Percentiles rank a stretch among this genome's conserved stretches.
These are phyloP conservation scores for Ormyrus thymus DNA, from an alignment of 2,888 invertebrate genomes.

Conservation along the genomic window DNA sequence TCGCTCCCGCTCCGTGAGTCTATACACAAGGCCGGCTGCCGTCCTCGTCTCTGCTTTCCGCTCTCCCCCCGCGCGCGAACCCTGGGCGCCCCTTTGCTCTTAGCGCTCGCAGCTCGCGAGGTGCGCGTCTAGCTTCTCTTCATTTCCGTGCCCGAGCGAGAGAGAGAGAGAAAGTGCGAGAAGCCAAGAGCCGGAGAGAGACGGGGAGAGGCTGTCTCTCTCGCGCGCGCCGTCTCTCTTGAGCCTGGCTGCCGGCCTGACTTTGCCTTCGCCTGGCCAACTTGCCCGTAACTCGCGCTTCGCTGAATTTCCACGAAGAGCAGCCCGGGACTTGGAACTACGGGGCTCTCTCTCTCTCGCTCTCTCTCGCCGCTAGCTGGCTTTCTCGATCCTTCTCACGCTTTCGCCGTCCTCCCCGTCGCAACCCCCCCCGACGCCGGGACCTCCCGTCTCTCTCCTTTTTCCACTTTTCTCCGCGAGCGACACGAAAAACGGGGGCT, in stretches of 20 bases:
- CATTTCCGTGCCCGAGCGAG: neutral
- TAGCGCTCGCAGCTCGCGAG: constrained; percentile 38
- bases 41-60: constrained; percentile 8
- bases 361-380: neutral
- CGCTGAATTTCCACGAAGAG: constrained; percentile 68
- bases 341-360: constrained; percentile 14
- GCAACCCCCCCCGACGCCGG: neutral
- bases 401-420: neutral
- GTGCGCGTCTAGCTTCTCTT: constrained; percentile 2
- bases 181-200: too few species aligned
- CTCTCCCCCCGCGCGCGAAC: neutral
- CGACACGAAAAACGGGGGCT: neutral
- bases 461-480: neutral
- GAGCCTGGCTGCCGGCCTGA: constrained; percentile 61
- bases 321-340: neutral
- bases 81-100: constrained; percentile 47
- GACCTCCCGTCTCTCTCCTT: constrained; percentile 9
- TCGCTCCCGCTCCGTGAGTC: constrained; percentile 12
- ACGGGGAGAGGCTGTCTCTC: neutral
- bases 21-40: neutral
- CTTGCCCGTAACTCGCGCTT: constrained; percentile 70
- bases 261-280: constrained; percentile 67
- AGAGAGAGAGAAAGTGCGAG: too few species aligned
- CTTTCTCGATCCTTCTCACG: constrained; percentile 1
- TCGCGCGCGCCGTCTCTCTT: neutral